Percentiles rank a stretch among this genome's conserved stretches.
These are phyloP conservation scores for Mesorhabditis sp. DNA, from an alignment of 2,888 invertebrate genomes.

Conservation along the genomic window DNA sequence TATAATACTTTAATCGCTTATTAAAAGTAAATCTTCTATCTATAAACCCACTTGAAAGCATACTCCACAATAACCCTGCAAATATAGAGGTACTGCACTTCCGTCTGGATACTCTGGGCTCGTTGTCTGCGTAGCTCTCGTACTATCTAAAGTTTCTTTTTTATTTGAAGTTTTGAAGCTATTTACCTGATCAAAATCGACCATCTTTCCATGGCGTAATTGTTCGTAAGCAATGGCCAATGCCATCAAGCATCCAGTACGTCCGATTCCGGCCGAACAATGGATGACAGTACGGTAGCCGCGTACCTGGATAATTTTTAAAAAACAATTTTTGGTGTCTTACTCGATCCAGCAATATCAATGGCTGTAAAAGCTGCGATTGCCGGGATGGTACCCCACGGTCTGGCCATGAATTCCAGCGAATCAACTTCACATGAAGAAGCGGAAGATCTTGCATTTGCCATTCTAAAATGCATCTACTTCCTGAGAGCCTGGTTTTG, in stretches of 20 bases:
- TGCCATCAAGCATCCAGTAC: slow-evolving; percentile 38
- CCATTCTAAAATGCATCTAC: neutral
- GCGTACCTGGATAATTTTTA: slow-evolving; percentile 15
- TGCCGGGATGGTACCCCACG: slow-evolving; percentile 36
- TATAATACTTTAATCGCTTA: too few species aligned
- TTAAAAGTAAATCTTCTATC: too few species aligned
- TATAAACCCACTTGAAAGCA: slow-evolving; percentile 8
- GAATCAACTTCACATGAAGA: neutral
- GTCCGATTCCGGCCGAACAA: slow-evolving; percentile 41
- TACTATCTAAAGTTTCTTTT: slow-evolving; percentile 22
- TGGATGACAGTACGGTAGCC: slow-evolving; percentile 31
- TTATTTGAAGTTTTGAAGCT: neutral
- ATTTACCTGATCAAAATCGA: slow-evolving; percentile 33
- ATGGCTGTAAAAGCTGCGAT: slow-evolving; percentile 27
- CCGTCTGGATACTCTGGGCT: slow-evolving; percentile 37
- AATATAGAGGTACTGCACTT: slow-evolving; percentile 41
- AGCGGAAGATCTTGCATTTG: neutral
- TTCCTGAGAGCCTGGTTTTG: neutral
- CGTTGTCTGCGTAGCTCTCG: slow-evolving; percentile 28
- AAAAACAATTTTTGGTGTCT: neutral
- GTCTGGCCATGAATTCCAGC: slow-evolving; percentile 30
- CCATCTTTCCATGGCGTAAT: slow-evolving; percentile 20
- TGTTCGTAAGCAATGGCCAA: slow-evolving; percentile 31
- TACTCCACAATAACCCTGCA: slow-evolving; percentile 32
- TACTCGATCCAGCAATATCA: slow-evolving; percentile 22